These are phyloP conservation scores for Parauchenoglanis ngamensis DNA, from an alignment of 2,797 vertebrate species.

Conservation along the genomic window DNA sequence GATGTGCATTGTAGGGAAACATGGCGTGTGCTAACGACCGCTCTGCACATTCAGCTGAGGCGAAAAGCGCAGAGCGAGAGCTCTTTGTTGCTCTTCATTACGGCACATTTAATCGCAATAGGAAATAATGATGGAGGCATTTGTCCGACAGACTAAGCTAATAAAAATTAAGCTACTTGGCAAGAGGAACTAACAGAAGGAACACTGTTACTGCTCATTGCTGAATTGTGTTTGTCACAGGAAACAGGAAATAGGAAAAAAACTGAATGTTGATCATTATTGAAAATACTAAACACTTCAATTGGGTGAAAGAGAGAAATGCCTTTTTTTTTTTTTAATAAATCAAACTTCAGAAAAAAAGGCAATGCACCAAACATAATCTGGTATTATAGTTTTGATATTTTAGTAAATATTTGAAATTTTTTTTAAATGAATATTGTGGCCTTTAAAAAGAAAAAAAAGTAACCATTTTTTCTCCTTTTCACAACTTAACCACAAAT, in stretches of 20 bases:
- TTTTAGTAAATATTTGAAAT: not conserved
- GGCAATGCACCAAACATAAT: not conserved
- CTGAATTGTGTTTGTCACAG: not conserved
- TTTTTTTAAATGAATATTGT: not conserved
- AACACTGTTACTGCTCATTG: not conserved
- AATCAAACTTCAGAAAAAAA: not conserved
- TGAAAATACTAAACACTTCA: not conserved
- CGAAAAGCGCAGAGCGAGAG: not conserved
- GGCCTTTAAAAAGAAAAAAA: not conserved
- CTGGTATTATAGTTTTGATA: not conserved
- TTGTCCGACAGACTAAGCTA: slow-evolving; percentile 55
- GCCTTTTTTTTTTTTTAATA: not conserved
- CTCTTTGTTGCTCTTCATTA: slow-evolving; percentile 50
- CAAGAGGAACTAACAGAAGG: slow-evolving; percentile 36
- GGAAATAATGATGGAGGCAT: slow-evolving; percentile 53
- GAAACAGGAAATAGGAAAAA: not conserved
- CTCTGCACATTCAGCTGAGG: slow-evolving; percentile 41
- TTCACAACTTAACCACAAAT: not conserved
- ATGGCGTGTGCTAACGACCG: slow-evolving; percentile 50
- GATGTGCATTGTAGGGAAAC: slow-evolving; percentile 56
- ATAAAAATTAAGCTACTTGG: slow-evolving; percentile 54
- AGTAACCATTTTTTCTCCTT: not conserved
- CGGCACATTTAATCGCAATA: slow-evolving; percentile 54
- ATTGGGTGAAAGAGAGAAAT: not conserved
- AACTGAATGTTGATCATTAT: not conserved